Conservation (phyloP, 2,888 invertebrate species). For the Protonemura montana region DNA sequence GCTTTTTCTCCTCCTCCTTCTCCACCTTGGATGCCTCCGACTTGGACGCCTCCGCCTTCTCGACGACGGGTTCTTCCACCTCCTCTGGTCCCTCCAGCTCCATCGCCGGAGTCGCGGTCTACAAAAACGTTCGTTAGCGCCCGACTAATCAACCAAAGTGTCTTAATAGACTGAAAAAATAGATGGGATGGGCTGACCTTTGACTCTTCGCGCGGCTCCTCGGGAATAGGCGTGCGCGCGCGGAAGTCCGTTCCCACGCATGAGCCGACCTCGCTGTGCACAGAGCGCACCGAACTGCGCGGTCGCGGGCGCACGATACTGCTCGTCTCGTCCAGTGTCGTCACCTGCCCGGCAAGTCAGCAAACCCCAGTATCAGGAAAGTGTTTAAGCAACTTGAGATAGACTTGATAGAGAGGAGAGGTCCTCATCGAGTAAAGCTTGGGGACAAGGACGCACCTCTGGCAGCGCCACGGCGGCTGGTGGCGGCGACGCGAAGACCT, state of each 20-base stretch:
- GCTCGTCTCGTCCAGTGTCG: constrained; percentile 13
- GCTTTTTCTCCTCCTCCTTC: constrained; percentile 27
- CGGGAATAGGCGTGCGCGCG: constrained; percentile 68
- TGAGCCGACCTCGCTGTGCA: constrained; percentile 44
- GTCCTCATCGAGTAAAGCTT: too few species aligned
- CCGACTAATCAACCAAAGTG: too few species aligned
- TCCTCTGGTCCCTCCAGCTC: background rate
- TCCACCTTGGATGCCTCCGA: background rate
- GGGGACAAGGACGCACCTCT: too few species aligned
- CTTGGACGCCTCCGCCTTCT: constrained; percentile 54
- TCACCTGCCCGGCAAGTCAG: constrained; percentile 1
- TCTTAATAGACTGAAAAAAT: too few species aligned
- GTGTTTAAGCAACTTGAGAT: too few species aligned
- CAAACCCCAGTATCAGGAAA: too few species aligned
- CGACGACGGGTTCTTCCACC: constrained; percentile 53
- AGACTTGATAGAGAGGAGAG: too few species aligned
- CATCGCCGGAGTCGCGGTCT: background rate
- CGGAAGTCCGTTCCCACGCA: constrained; percentile 57
- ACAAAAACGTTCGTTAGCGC: background rate
- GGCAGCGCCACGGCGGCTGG: background rate
- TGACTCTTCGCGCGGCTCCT: constrained; percentile 63
- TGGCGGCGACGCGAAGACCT: background rate
- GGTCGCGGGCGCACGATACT: constrained; percentile 51
- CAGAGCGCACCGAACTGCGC: constrained; percentile 42
- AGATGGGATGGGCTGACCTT: constrained; percentile 47